A percentile compares a stretch with the other conserved stretches of the same genome.
phyloP scores from a whole-genome alignment of 2,888 invertebrate genomes.

The Diadromus collaris region DNA sequence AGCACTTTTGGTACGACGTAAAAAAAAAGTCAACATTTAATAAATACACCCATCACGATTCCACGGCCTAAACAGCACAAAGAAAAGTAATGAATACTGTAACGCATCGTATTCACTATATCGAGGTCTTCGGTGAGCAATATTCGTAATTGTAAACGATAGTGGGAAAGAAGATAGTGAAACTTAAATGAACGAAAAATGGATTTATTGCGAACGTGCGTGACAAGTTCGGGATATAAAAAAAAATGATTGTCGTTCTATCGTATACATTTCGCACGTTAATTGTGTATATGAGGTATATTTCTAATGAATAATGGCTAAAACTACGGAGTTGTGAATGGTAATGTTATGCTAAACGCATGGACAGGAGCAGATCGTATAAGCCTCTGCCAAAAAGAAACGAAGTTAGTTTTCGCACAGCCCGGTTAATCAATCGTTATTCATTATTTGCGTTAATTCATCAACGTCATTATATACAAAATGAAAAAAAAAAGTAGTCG shows the following conservation, averaged over 20 bases:
- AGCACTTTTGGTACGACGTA: constrained; percentile 34
- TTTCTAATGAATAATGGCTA: constrained; percentile 18
- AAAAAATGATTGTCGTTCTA: constrained; percentile 11
- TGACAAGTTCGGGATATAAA: constrained; percentile 20
- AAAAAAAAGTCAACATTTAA: constrained; percentile 28
- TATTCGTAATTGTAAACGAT: constrained; percentile 9
- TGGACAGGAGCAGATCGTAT: constrained; percentile 20
- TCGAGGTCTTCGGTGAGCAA: background rate
- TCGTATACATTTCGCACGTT: constrained; percentile 5
- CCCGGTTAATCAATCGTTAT: constrained; percentile 52
- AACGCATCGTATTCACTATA: background rate
- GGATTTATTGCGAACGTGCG: constrained; percentile 30
- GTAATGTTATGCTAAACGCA: constrained; percentile 8
- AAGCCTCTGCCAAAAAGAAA: constrained; percentile 25
- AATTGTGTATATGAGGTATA: constrained; percentile 30
- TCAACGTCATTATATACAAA: constrained; percentile 50
- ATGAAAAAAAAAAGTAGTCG: constrained; percentile 11
- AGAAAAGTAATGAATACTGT: background rate
- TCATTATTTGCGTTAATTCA: constrained; percentile 43
- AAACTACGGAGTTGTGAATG: constrained; percentile 17
- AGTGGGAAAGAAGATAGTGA: background rate
- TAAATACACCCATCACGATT: constrained; percentile 33
- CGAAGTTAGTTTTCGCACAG: constrained; percentile 50
- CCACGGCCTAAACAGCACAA: background rate
- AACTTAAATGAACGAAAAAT: constrained; percentile 19